phyloP scores from a whole-genome alignment of 1,140 invertebrate genomes.

The Ceratoteleas bidentatus region DNA sequence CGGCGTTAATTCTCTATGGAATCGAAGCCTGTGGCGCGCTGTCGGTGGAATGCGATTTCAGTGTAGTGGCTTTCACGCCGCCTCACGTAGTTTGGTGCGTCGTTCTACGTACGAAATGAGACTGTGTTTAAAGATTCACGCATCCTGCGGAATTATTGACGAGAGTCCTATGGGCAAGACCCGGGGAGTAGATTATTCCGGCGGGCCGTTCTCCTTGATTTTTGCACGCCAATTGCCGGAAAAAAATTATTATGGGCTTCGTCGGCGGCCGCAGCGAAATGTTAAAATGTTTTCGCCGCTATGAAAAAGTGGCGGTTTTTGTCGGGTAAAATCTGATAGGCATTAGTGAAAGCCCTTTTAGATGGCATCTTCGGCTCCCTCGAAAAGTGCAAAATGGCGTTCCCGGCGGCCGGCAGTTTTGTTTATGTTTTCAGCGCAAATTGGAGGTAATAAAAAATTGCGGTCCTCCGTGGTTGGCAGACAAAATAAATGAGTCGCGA shows the following conservation, averaged over 20 bases:
- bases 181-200: constrained; percentile 56
- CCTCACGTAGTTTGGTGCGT: constrained; percentile 55
- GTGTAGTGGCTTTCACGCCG: constrained; percentile 71
- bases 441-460: not conserved
- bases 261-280: no score
- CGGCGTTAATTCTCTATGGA: constrained; percentile 77
- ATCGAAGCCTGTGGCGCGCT: constrained; percentile 73
- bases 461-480: no score
- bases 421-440: no score
- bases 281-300: no score
- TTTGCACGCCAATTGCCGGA: constrained; percentile 28
- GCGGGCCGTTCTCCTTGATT: constrained; percentile 32
- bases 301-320: not conserved
- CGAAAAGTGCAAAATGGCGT: no score
- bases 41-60: constrained; percentile 73
- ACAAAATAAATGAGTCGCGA: no score
- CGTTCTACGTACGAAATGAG: constrained; percentile 61
- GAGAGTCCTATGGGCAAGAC: constrained; percentile 38
- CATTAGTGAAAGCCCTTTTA: no score
- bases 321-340: not conserved
- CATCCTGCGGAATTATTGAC: constrained; percentile 64
- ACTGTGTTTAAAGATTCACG: constrained; percentile 67
- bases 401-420: no score
- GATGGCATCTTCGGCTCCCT: no score
- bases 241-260: no score